These are phyloP conservation scores for Terrapene triunguis DNA, from an alignment of 2,113 vertebrate genomes.

Conservation along the genomic window DNA sequence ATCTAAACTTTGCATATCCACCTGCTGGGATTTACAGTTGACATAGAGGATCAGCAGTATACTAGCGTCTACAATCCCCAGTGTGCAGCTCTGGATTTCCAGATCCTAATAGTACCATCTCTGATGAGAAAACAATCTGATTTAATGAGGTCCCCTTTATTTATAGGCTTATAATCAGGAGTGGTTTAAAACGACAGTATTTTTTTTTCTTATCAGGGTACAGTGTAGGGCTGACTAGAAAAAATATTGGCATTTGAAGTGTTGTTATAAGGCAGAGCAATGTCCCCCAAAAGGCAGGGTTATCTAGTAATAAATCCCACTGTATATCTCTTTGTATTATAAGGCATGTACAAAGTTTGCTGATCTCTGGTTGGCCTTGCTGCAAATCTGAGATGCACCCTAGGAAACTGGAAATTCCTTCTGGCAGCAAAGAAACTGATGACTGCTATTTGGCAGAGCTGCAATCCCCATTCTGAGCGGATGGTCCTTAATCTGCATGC, in stretches of 20 bases:
- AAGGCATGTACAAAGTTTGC: background rate
- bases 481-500: rapidly evolving
- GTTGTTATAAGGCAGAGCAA: background rate
- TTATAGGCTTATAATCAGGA: background rate
- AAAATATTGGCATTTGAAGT: rapidly evolving
- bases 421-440: background rate
- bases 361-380: background rate
- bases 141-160: background rate
- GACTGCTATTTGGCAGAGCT: background rate
- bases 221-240: background rate
- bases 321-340: background rate
- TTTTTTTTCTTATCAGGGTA: background rate
- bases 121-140: rapidly evolving
- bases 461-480: background rate
- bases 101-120: background rate
- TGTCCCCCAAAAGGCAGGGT: rapidly evolving
- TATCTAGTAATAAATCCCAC: background rate
- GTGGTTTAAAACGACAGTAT: background rate
- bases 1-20: background rate
- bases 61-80: background rate
- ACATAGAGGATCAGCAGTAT: background rate
- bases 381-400: background rate
- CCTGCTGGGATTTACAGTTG: background rate
- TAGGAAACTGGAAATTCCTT: background rate
- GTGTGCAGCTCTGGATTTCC: rapidly evolving